Base-by-base conservation (phyloP, 1,140 invertebrate species). In the Trachymyrmex cornetzi region DNA sequence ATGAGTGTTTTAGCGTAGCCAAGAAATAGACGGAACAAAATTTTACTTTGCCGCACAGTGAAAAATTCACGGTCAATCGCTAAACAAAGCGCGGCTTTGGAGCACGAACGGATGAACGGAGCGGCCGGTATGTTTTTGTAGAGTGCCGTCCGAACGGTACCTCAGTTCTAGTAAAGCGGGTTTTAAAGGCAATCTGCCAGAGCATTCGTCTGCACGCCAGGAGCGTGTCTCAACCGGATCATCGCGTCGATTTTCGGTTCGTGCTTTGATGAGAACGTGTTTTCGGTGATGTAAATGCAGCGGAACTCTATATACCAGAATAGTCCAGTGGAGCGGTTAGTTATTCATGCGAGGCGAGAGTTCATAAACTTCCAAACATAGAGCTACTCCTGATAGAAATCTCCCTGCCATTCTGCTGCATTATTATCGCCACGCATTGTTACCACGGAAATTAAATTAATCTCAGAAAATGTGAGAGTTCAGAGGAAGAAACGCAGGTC, bases 131-230 rank as follows among this genome's bases (percentile, higher is more conserved):
- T 27, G 74, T 85, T 85, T 85, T 85, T 79, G 61, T 79, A 55
- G 27, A 79, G 50, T 27, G 77, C 24, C 59, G 74, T 50, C 50
- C 57, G 75, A 88, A 88, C 87, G 87, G 87, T 88, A 88, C 77
- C 86, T 85, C 30, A 34, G 77, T 88, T 88, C 85, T 80, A 87
- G 87, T 27, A 81, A 88, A 87, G 85, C 87, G 85, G 61, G 87
- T 88, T 88, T 88, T 88, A 87, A 82, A 87, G 66, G 53, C 77
- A 82, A 86, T 88, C 87, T 85, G 72, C 82, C 74, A 66, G 59
- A 85, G 59, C 82, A 24, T 27, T 27, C 59, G 74, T 64, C 72
- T 77, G 30, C 82, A 12, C 30, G 67, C 48, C 57, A 79, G 74
- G 44, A 79, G 30, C 63, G 82, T 79, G 61, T 55, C 82, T 24